phyloP scores from a whole-genome alignment of 2,797 vertebrate genomes.

The Mallotus villosus region DNA sequence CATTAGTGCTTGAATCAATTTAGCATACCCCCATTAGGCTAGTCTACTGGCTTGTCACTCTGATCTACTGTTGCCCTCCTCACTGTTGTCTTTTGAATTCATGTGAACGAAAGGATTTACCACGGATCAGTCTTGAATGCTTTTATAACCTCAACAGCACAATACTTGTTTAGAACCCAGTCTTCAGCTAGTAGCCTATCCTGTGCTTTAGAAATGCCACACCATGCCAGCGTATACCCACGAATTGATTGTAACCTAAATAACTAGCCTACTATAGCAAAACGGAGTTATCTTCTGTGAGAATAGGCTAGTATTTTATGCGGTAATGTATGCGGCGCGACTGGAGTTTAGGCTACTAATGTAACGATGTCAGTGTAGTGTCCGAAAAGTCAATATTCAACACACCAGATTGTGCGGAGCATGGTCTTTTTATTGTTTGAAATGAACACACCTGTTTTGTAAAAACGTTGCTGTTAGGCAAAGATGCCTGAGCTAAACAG shows the following conservation, averaged over 20 bases:
- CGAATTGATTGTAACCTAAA: not conserved
- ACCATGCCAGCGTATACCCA: not conserved
- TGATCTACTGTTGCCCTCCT: slow-evolving; percentile 59
- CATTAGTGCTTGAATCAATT: slow-evolving; percentile 45
- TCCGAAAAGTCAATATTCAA: slow-evolving; percentile 34
- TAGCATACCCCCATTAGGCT: slow-evolving; percentile 17
- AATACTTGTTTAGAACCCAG: slow-evolving; percentile 50
- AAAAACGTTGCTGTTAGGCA: not conserved
- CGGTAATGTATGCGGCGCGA: slow-evolving; percentile 47
- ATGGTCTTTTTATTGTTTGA: not conserved
- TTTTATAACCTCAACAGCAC: slow-evolving; percentile 54
- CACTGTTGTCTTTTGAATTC: slow-evolving; percentile 74
- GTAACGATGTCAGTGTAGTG: slow-evolving; percentile 62
- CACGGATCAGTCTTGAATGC: slow-evolving; percentile 70
- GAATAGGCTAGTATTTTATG: not conserved
- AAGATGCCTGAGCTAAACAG: not conserved
- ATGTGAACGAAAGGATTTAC: slow-evolving; percentile 71
- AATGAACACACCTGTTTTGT: not conserved
- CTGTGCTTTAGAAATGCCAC: not conserved
- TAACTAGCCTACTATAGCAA: not conserved
- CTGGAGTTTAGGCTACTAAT: slow-evolving; percentile 46
- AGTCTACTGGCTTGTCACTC: slow-evolving; percentile 54
- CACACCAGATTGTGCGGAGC: not conserved
- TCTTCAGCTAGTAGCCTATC: slow-evolving; percentile 16
- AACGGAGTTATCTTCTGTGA: not conserved